These are phyloP conservation scores for Andricus grossulariae DNA, from an alignment of 1,140 invertebrate species.

Conservation along the genomic window DNA sequence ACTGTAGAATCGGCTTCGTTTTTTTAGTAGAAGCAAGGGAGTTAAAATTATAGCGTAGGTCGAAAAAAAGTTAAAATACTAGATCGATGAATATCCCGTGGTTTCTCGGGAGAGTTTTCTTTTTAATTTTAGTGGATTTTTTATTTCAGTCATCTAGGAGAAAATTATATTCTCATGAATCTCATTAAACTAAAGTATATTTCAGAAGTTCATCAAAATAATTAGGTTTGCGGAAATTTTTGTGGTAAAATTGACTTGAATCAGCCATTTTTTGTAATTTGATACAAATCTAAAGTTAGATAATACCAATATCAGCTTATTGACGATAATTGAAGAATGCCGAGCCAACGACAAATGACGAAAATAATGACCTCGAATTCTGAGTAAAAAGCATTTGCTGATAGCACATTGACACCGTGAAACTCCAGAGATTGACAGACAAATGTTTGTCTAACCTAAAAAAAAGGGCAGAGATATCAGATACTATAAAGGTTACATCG, in stretches of 20 bases:
- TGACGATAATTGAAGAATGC: background rate
- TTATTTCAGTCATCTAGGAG: too few relatives aligned
- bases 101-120: too few relatives aligned
- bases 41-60: background rate
- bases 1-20: background rate
- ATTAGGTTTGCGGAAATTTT: too few relatives aligned
- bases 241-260: too few relatives aligned
- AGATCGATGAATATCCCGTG: too few relatives aligned
- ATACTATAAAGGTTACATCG: background rate
- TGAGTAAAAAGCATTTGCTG: background rate
- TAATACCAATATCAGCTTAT: background rate
- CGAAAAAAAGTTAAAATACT: background rate
- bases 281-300: too few relatives aligned
- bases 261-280: too few relatives aligned
- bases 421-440: background rate
- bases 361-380: background rate
- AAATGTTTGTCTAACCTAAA: background rate
- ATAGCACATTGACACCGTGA: constrained; percentile 12
- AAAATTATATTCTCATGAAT: too few relatives aligned
- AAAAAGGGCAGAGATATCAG: background rate
- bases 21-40: background rate
- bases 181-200: too few relatives aligned
- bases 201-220: too few relatives aligned
- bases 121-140: too few relatives aligned
- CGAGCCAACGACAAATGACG: background rate